Conservation (phyloP, 2,113 vertebrate species). For the Thamnaconus septentrionalis region DNA sequence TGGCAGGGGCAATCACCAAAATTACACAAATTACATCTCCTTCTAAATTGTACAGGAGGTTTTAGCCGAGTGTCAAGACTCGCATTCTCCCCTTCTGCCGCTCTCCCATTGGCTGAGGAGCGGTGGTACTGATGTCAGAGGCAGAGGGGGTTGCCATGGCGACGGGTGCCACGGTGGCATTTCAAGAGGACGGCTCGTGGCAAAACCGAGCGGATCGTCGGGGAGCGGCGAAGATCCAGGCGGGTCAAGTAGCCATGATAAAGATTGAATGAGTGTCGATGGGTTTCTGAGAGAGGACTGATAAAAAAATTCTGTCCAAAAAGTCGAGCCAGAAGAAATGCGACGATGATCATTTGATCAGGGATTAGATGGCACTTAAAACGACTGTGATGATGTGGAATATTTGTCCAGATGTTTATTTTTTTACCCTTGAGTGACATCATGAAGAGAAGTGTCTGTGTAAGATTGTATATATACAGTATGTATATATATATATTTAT, state of each 20-base stretch:
- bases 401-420: too few relatives aligned
- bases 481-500: too few relatives aligned
- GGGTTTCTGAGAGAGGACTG: too few relatives aligned
- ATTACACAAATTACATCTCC: constrained; percentile 62
- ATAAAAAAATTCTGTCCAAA: too few relatives aligned
- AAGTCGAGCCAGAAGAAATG: too few relatives aligned
- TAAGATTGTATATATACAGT: too few relatives aligned
- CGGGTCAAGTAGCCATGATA: constrained; percentile 26
- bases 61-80: constrained; percentile 47
- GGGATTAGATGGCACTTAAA: too few relatives aligned
- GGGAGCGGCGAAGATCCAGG: constrained; percentile 8
- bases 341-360: too few relatives aligned
- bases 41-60: constrained; percentile 60
- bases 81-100: constrained; percentile 27
- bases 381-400: too few relatives aligned
- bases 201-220: constrained; percentile 39
- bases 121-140: constrained; percentile 69
- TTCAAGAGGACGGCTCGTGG: constrained; percentile 58
- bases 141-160: constrained; percentile 72
- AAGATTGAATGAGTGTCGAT: neutral
- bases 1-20: constrained; percentile 36
- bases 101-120: constrained; percentile 56
- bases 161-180: constrained; percentile 68
- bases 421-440: too few relatives aligned
- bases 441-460: too few relatives aligned